A percentile compares a stretch with the other conserved stretches of the same genome.
Conservation (phyloP, 1,140 invertebrate species). For the Lordiphosa mommai region DNA sequence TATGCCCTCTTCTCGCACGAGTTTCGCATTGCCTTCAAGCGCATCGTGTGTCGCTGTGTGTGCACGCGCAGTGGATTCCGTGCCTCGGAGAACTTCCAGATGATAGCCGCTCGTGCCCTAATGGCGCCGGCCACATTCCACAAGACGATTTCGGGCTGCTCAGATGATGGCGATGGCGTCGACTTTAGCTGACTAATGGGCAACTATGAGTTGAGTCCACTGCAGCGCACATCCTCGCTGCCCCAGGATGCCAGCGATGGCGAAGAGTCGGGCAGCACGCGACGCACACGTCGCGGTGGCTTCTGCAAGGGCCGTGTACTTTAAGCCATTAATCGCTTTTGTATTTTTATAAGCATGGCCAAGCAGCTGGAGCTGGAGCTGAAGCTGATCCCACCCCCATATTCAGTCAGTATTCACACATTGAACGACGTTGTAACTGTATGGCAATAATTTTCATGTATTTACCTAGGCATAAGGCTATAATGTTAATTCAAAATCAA, state of each 20-base stretch:
- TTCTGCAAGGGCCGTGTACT: conserved; percentile 70
- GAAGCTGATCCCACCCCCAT: conserved; percentile 6
- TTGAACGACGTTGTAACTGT: conserved; percentile 73
- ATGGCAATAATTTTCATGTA: conserved; percentile 78
- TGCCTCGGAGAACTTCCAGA: conserved; percentile 78
- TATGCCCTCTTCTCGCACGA: conserved; percentile 93
- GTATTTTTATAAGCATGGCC: conserved; percentile 60
- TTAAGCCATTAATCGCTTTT: conserved; percentile 48
- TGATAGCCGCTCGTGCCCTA: conserved; percentile 71
- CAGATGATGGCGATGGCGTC: conserved; percentile 69
- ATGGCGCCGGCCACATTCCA: conserved; percentile 78
- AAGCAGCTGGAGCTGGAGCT: conserved; percentile 10
- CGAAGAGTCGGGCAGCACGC: conserved; percentile 24
- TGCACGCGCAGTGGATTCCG: conserved; percentile 78
- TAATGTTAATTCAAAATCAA: conserved; percentile 21
- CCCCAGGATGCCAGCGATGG: conserved; percentile 37
- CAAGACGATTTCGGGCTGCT: conserved; percentile 77
- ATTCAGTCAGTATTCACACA: conserved; percentile 66
- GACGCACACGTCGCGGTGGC: conserved; percentile 56
- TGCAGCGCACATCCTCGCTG: conserved; percentile 60
- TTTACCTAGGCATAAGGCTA: conserved; percentile 62
- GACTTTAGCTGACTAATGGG: conserved; percentile 78
- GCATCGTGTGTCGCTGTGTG: conserved; percentile 84
- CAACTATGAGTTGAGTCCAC: conserved; percentile 51
- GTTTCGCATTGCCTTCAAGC: conserved; percentile 91